phyloP scores from a whole-genome alignment of 2,888 invertebrate species.

The Bugula neritina region DNA sequence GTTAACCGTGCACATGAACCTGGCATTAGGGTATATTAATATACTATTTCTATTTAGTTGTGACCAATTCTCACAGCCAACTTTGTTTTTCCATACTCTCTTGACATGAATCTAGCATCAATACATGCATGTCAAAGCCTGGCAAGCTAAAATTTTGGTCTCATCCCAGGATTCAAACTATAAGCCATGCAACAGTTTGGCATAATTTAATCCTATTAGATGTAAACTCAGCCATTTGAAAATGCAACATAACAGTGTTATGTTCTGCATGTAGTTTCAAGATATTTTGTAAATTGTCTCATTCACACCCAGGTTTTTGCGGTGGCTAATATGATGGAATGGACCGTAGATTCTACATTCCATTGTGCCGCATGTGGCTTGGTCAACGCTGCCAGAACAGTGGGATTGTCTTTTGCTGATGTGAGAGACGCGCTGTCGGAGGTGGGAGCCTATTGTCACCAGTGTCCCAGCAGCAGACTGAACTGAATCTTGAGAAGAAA shows the following conservation, averaged over 20 bases:
- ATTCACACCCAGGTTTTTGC: constrained; percentile 32
- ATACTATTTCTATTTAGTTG: no score
- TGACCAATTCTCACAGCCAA: no score
- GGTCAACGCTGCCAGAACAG: constrained; percentile 35
- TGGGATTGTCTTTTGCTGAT: constrained; percentile 31
- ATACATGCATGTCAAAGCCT: no score
- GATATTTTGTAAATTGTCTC: no score
- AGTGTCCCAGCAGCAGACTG: not conserved
- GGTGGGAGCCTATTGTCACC: constrained; percentile 32
- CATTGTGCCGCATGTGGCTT: constrained; percentile 36
- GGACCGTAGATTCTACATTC: constrained; percentile 33
- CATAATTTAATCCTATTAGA: not conserved
- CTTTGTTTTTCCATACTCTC: no score
- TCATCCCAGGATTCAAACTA: not conserved
- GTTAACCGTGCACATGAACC: no score
- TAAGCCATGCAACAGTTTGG: not conserved
- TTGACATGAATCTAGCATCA: no score
- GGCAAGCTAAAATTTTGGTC: no score
- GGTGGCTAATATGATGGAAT: constrained; percentile 35
- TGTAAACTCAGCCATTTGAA: not conserved
- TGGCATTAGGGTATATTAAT: no score
- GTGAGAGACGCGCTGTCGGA: constrained; percentile 32
- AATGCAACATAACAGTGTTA: no score
- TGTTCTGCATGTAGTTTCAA: no score
- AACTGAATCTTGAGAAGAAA: no score